Evolutionary conservation across 2,113 vertebrate species (phyloP).

Genomic region (Eolophus roseicapilla): DNA sequence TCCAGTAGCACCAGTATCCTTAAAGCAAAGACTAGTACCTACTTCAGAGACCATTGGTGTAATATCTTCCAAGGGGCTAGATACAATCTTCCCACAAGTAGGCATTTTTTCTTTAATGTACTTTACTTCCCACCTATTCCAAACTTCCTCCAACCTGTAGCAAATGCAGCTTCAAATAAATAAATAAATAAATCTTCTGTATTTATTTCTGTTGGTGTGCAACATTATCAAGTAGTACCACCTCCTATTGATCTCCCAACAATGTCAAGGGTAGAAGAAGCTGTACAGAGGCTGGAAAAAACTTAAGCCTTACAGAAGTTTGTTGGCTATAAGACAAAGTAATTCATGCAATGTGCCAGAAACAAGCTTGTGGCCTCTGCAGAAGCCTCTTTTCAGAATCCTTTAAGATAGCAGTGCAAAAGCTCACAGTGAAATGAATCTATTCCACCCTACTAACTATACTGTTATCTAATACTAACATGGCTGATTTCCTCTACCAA

Average conservation of each 20-base stretch:
- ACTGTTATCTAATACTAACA: neutral
- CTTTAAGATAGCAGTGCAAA: neutral
- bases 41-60: neutral
- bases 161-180: neutral
- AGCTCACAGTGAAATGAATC: neutral
- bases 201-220: neutral
- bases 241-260: neutral
- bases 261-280: neutral
- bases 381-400: neutral
- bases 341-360: neutral
- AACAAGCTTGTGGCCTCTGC: neutral
- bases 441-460: neutral
- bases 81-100: neutral
- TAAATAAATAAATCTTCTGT: neutral
- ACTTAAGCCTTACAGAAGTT: neutral
- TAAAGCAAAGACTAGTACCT: neutral
- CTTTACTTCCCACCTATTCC: neutral
- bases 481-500: neutral
- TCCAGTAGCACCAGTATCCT: neutral
- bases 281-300: neutral
- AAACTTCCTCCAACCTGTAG: neutral
- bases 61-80: neutral
- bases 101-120: neutral
- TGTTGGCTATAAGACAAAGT: neutral
- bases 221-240: neutral